Evolutionary conservation across 2,888 invertebrate species (phyloP), one percentile per base, ranked within the genome.

Genomic region (Drosophila affinis): DNA sequence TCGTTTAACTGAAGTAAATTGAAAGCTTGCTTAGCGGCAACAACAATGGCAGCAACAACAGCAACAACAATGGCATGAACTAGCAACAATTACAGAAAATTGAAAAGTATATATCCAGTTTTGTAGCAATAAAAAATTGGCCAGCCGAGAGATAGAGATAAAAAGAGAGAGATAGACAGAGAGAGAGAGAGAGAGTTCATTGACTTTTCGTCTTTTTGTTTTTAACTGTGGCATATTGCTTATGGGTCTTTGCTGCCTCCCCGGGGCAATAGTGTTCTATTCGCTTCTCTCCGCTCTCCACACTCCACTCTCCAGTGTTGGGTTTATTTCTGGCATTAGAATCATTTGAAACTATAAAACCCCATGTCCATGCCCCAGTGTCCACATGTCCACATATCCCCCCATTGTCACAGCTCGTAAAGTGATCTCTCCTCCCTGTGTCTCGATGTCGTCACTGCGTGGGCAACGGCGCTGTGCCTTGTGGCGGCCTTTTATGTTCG

Each of bases 1-100:
- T 85, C 89, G 85, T 75, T 85, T 79, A 85, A 88, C 85, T 88
- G 89, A 65, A 76, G 72, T 79, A 87, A 85, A 88, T 85, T 85
- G 89, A 83, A 83, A 83, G 88, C 83, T 72, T 70, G 77, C 54
- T 39, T 39, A n/a, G 39, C 14, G 39, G 39, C 70, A 46, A 85
- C 64, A 77, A 60, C 68, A 78, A 78, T 75, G 21, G 53, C 7
- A n/a, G 24, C 14, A 60, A 55, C 57, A 62, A 52, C 7, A n/a
- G 24, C 14, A 60, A 55, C 57, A 62, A 52, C 58, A 57, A 21
- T 59, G 49, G 46, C 56, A 67, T 62, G 48, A 72, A 77, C 63
- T 71, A 61, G 87, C 78, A 78, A 70, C 81, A 84, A 81, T 82
- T 87, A 87, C 79, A 82, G 65, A 72, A 72, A 83, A 87, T 83